Conservation (phyloP, 37 sponge, comb jelly and placozoan genomes). For the Halichondria panicea region DNA sequence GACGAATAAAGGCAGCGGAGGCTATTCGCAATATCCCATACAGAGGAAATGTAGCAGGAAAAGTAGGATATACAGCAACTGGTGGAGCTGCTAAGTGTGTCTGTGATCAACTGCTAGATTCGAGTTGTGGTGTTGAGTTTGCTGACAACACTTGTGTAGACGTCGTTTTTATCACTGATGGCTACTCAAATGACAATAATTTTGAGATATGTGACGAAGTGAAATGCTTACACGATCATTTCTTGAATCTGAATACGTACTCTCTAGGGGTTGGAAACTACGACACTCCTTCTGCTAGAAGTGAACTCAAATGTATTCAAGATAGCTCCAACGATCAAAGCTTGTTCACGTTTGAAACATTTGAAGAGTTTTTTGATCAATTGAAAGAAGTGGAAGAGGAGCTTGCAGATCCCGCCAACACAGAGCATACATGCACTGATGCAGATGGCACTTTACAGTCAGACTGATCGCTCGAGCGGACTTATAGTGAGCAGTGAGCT, state of each 20-base stretch:
- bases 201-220: neutral
- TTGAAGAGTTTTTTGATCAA: constrained; percentile 42
- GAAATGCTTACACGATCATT: constrained; percentile 16
- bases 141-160: constrained; percentile 30
- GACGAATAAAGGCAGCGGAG: no score
- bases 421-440: no score
- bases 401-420: no score
- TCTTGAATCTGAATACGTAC: constrained; percentile 28
- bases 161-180: constrained; percentile 46
- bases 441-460: no score
- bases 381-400: no score
- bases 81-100: constrained; percentile 39
- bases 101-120: constrained; percentile 6
- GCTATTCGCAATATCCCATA: no score
- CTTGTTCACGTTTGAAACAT: constrained; percentile 11
- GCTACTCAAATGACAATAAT: constrained; percentile 21
- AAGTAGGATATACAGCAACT: neutral
- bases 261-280: constrained; percentile 26
- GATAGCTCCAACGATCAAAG: neutral
- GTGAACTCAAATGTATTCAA: constrained; percentile 10
- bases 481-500: no score
- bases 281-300: neutral
- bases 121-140: constrained; percentile 10
- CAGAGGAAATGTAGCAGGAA: no score
- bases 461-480: no score